Conservation (phyloP, 2,113 vertebrate genomes). For the Choloepus hoffmanni region DNA sequence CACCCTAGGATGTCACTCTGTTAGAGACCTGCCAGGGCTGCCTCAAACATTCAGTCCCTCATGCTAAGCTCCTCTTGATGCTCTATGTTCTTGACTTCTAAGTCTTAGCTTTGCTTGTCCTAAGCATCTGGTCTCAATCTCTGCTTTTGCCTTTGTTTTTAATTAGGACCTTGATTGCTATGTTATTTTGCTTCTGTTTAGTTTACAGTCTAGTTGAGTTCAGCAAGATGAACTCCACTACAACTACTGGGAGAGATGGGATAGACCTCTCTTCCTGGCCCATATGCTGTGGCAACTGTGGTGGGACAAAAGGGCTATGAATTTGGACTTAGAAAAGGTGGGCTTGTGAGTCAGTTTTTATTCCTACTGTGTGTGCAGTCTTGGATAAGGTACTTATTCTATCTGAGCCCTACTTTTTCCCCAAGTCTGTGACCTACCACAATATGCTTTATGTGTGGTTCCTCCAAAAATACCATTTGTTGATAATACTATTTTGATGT, state of each 20-base stretch:
- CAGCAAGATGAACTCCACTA: not conserved
- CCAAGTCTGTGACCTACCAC: not conserved
- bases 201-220: not conserved
- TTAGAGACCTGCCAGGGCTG: not conserved
- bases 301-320: not conserved
- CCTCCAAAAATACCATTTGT: not conserved
- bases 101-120: not conserved
- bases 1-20: not conserved
- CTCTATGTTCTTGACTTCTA: not conserved
- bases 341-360: not conserved
- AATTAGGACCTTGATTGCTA: not conserved
- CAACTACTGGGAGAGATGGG: not conserved
- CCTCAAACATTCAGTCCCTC: not conserved
- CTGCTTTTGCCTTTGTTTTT: not conserved
- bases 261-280: not conserved
- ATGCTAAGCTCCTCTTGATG: not conserved
- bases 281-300: not conserved
- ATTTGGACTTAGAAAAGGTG: not conserved
- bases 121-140: not conserved
- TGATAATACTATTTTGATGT: not conserved
- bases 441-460: not conserved
- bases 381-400: not conserved
- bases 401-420: not conserved
- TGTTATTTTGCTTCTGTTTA: not conserved
- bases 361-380: not conserved